Conservation (phyloP, 2,113 vertebrate species). For the Onychorhynchus coronatus region DNA sequence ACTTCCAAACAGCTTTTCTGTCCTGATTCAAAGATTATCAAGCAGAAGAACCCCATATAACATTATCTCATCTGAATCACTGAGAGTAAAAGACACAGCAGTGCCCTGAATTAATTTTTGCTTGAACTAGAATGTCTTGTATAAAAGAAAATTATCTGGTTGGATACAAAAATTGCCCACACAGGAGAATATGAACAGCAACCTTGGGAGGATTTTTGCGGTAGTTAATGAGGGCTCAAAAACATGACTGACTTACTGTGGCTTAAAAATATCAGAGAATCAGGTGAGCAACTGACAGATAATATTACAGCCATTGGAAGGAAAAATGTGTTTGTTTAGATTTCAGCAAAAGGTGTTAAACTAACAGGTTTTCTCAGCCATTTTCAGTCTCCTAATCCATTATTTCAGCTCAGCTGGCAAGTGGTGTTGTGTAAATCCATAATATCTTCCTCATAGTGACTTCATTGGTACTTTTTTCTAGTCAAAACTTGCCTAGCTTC, state of each 20-base stretch:
- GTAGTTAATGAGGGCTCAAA: slow-evolving; percentile 18
- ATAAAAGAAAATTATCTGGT: background rate
- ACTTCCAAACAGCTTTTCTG: background rate
- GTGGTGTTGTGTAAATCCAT: background rate
- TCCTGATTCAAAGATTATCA: background rate
- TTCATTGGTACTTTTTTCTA: background rate
- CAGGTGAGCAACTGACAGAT: background rate
- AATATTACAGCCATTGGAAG: background rate
- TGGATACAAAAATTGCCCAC: background rate
- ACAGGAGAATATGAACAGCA: background rate
- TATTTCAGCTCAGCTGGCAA: background rate
- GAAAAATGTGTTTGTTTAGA: slow-evolving; percentile 17
- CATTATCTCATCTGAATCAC: background rate
- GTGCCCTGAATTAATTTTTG: slow-evolving; percentile 3
- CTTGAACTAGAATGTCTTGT: background rate
- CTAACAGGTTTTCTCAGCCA: background rate
- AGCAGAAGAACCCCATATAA: background rate
- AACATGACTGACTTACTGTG: background rate
- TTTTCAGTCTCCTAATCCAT: slow-evolving; percentile 4
- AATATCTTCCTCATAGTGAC: background rate
- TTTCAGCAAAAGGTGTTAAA: slow-evolving; percentile 9
- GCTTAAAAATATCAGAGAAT: background rate
- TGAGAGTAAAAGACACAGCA: background rate
- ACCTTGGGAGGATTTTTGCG: background rate
- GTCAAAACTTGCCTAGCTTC: background rate